These are phyloP conservation scores for Limonius californicus DNA, from an alignment of 1,140 invertebrate genomes.

Conservation along the genomic window DNA sequence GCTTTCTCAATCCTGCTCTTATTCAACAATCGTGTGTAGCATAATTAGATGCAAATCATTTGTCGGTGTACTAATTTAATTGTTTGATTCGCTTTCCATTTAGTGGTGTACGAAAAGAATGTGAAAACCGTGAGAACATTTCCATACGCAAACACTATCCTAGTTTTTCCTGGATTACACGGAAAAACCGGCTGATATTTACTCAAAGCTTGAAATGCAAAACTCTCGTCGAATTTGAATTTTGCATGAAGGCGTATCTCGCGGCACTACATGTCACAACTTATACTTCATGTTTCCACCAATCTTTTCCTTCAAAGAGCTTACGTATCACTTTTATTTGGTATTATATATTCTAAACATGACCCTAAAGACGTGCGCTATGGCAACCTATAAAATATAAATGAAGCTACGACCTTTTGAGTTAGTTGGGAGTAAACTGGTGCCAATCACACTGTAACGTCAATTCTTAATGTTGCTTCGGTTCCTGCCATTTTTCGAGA, in stretches of 20 bases:
- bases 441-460: constrained; percentile 5
- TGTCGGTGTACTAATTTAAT: too few relatives aligned
- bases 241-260: constrained; percentile 1
- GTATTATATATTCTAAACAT: constrained; percentile 9
- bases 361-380: not conserved
- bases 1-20: too few relatives aligned
- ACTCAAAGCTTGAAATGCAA: constrained; percentile 4
- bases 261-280: constrained; percentile 6
- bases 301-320: constrained; percentile 3
- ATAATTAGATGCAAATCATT: too few relatives aligned
- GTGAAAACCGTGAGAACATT: too few relatives aligned
- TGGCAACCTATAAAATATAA: constrained; percentile 7
- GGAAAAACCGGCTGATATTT: not conserved
- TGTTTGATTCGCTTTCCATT: too few relatives aligned
- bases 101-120: too few relatives aligned
- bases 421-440: constrained; percentile 3
- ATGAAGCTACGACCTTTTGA: constrained; percentile 2
- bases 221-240: constrained; percentile 3
- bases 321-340: constrained; percentile 8
- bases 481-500: not conserved
- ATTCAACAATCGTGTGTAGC: too few relatives aligned
- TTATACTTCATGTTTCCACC: constrained; percentile 10
- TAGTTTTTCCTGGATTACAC: too few relatives aligned
- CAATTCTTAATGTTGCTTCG: not conserved
- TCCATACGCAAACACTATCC: too few relatives aligned